Evolutionary conservation across 1,140 invertebrate genomes (phyloP).

Genomic region (Drosophila oshimai): DNA sequence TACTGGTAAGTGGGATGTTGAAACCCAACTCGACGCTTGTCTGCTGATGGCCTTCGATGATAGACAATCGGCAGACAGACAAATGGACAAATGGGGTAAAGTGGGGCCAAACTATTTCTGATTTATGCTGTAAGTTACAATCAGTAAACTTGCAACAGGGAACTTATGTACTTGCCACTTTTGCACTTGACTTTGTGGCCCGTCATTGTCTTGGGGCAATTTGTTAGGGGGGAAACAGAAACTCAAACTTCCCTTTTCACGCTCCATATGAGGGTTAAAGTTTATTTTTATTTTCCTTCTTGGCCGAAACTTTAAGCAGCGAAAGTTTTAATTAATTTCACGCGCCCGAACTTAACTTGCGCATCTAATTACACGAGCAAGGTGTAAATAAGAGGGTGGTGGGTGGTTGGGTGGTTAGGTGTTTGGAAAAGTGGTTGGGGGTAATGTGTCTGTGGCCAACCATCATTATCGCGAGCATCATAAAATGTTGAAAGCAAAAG

Average conservation of each 20-base stretch:
- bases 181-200: conserved; percentile 59
- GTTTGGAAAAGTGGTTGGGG: not conserved
- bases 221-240: conserved; percentile 18
- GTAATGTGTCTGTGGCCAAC: conserved; percentile 74
- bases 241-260: conserved; percentile 24
- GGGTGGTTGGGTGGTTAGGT: not conserved
- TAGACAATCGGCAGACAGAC: conserved; percentile 66
- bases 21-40: not conserved
- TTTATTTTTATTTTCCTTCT: conserved; percentile 28
- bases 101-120: conserved; percentile 12
- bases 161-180: conserved; percentile 48
- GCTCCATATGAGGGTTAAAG: conserved; percentile 39
- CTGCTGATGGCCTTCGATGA: conserved; percentile 66
- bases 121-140: conserved; percentile 71
- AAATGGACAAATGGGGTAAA: conserved; percentile 1
- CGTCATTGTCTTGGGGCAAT: conserved; percentile 26
- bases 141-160: conserved; percentile 38
- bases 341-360: conserved; percentile 53
- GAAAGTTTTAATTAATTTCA: conserved; percentile 79
- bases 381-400: conserved; percentile 31
- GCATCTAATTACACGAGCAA: conserved; percentile 71
- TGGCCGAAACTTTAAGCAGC: conserved; percentile 49
- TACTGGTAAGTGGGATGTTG: conserved; percentile 1
- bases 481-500: conserved; percentile 52
- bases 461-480: conserved; percentile 63